A percentile compares a stretch with the other conserved stretches of the same genome.
Evolutionary conservation across 1,140 invertebrate genomes (phyloP).

Genomic region (Drosophila kanapiae): DNA sequence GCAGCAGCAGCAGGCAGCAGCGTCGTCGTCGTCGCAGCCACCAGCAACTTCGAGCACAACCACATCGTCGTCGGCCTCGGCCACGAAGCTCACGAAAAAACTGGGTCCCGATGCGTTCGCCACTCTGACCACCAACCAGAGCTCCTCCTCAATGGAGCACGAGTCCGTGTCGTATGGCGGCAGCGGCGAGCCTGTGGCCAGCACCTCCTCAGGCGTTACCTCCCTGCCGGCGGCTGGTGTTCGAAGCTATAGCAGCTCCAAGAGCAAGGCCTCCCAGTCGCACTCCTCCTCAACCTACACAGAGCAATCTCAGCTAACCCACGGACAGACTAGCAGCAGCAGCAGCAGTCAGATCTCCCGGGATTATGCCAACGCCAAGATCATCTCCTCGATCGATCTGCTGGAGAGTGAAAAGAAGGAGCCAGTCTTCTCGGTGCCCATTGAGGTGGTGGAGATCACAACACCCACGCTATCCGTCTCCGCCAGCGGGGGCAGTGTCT

Average conservation of each 20-base stretch:
- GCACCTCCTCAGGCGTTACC: constrained; percentile 9
- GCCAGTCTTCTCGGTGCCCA: constrained; percentile 81
- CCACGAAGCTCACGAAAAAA: constrained; percentile 69
- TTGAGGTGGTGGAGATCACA: constrained; percentile 79
- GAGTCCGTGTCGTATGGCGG: constrained; percentile 60
- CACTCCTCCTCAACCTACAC: constrained; percentile 45
- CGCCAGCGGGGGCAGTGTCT: constrained; percentile 63
- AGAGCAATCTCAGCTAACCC: constrained; percentile 64
- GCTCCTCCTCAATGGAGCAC: constrained; percentile 70
- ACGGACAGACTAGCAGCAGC: constrained; percentile 50
- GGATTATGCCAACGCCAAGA: constrained; percentile 71
- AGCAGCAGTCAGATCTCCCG: constrained; percentile 60
- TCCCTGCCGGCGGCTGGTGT: constrained; percentile 39
- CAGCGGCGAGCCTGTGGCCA: constrained; percentile 12
- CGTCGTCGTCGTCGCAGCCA: constrained; percentile 35
- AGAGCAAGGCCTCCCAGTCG: constrained; percentile 59
- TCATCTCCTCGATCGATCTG: constrained; percentile 81
- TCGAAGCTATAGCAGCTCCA: constrained; percentile 59
- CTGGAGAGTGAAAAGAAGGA: constrained; percentile 80
- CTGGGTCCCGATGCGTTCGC: constrained; percentile 70
- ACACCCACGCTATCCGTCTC: constrained; percentile 52
- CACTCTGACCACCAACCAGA: constrained; percentile 63
- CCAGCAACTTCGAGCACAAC: constrained; percentile 71
- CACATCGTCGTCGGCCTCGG: constrained; percentile 70
- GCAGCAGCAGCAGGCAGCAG: constrained; percentile 22